phyloP scores from a whole-genome alignment of 2,888 invertebrate genomes.

The Pyrgus malvae region DNA sequence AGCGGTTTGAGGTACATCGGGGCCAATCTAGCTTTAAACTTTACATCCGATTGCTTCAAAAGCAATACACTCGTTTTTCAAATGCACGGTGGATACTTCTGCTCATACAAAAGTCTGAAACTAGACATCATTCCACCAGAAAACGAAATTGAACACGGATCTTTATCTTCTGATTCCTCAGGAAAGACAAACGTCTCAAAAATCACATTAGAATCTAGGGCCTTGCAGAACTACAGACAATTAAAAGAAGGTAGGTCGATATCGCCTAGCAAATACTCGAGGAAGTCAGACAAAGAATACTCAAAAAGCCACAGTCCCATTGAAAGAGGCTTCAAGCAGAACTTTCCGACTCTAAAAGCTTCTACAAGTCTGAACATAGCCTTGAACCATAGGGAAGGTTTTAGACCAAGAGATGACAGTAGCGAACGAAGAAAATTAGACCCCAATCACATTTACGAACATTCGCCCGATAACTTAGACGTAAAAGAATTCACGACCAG shows the following conservation, averaged over 20 bases:
- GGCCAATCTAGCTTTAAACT: conserved; percentile 84
- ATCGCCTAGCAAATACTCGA: conserved; percentile 62
- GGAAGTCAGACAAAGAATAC: conserved; percentile 61
- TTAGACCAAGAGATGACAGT: conserved; percentile 42
- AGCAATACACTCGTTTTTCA: conserved; percentile 91
- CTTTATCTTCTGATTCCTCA: conserved; percentile 68
- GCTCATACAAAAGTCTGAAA: conserved; percentile 80
- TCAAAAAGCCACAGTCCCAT: conserved; percentile 77
- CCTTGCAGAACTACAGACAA: conserved; percentile 52
- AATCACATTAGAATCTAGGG: conserved; percentile 60
- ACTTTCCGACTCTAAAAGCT: conserved; percentile 55
- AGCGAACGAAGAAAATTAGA: conserved; percentile 46
- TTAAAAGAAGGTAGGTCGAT: conserved; percentile 64
- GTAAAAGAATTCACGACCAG: conserved; percentile 56
- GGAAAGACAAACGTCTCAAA: conserved; percentile 62
- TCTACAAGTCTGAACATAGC: conserved; percentile 63
- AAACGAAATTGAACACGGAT: conserved; percentile 67
- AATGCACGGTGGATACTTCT: conserved; percentile 94
- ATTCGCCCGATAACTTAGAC: conserved; percentile 68
- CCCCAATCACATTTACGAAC: conserved; percentile 66
- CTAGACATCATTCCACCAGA: conserved; percentile 74
- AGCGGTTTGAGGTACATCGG: conserved; percentile 90
- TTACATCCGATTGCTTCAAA: conserved; percentile 85
- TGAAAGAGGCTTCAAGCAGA: conserved; percentile 66
- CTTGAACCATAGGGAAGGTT: conserved; percentile 45